Base-by-base conservation (phyloP, 2,888 invertebrate species). In the Heliconius erato region DNA sequence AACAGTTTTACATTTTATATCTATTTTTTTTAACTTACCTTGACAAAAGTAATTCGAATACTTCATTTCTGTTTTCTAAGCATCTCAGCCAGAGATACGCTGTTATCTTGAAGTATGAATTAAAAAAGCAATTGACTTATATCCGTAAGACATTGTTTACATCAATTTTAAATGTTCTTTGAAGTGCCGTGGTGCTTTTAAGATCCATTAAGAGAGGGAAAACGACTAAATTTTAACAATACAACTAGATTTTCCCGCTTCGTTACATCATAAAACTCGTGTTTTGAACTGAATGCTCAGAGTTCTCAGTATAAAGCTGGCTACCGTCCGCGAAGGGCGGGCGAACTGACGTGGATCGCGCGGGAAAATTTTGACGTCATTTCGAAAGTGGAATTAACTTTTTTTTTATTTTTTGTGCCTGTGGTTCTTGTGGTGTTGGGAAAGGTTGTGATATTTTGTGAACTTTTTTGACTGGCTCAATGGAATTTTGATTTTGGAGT, bases 291-390 rank as follows among this genome's bases (percentile, higher is more conserved):
- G 76, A 59, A 32, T 32, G 32, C 23, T 35, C 76, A 59, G n/a
- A 76, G 35, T 76, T 59, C 59, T 82, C 86, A 87, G 87, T 87
- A 84, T 84, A 84, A 86, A 82, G 84, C 83, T 79, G 82, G 85
- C 86, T 72, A 83, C 81, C 86, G 84, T 49, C 78, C 68, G 77
- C 32, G 74, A 23, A 85, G 85, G 85, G 84, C 86, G 86, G 81
- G 80, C 85, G 81, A 77, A 68, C 44, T 74, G 72, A 79, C 40
- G n/a, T 35, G 79, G 26, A 19, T 68, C 77, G 77, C 69, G 78
- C 67, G 74, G 69, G 65, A 78, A 67, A 44, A 44, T 44, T 65
- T 44, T 26, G 68, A 82, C 82, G 69, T 67, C 68, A 72, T 67
- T 79, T 72, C 79, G 77, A 84, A 83, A 65, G 35, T 78, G 76